Evolutionary conservation across 2,888 invertebrate species (phyloP).

Genomic region (Prionchulus punctatus): DNA sequence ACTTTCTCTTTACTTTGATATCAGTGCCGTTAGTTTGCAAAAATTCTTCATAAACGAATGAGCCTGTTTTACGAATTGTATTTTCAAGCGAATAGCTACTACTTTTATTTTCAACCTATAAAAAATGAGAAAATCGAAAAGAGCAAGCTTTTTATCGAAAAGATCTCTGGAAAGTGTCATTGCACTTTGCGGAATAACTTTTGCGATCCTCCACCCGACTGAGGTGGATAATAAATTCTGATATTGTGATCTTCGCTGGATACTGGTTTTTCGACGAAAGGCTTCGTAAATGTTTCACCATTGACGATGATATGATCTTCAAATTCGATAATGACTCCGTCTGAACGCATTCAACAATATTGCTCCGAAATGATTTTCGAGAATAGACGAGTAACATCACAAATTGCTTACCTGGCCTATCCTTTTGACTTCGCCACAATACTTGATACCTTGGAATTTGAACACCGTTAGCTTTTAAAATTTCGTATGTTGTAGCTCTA

Average conservation of each 20-base stretch:
- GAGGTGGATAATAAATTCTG: conserved; percentile 93
- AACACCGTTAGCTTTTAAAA: background rate
- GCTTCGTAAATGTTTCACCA: conserved; percentile 83
- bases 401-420: background rate
- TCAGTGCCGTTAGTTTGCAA: conserved; percentile 95
- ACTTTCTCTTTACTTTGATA: conserved; percentile 47
- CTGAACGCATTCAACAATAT: no score
- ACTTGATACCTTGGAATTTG: background rate
- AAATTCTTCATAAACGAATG: conserved; percentile 98
- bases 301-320: conserved; percentile 95
- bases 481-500: no score
- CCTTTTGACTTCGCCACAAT: background rate
- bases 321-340: conserved; percentile 75
- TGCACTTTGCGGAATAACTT: conserved; percentile 77
- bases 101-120: conserved; percentile 85
- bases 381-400: no score
- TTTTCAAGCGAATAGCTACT: conserved; percentile 88
- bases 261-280: conserved; percentile 95
- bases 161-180: no score
- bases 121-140: conserved; percentile 14
- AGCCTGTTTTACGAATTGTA: conserved; percentile 84
- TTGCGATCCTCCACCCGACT: conserved; percentile 87
- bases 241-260: conserved; percentile 98
- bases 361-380: no score
- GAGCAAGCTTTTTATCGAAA: background rate